phyloP scores from a whole-genome alignment of 1,140 invertebrate genomes.

The Psix sp. region DNA sequence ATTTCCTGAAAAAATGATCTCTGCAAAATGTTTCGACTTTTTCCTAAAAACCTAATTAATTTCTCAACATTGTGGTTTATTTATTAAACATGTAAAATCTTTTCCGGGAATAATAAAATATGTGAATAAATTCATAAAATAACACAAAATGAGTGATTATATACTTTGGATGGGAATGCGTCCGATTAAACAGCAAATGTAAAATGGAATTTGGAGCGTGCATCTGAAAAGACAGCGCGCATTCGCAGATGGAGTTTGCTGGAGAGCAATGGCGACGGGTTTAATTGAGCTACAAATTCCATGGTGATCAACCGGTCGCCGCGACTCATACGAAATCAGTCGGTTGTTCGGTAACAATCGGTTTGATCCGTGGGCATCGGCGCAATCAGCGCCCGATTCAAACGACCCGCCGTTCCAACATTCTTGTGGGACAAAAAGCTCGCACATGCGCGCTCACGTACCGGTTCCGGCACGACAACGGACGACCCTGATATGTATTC shows the following conservation, averaged over 20 bases:
- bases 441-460: conserved; percentile 72
- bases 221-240: conserved; percentile 32
- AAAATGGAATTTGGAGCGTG: conserved; percentile 50
- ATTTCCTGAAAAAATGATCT: neutral
- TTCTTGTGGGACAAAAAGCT: conserved; percentile 72
- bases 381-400: conserved; percentile 73
- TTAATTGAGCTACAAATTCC: conserved; percentile 78
- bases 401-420: conserved; percentile 74
- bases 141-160: conserved; percentile 45
- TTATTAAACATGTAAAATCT: neutral
- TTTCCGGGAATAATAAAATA: neutral
- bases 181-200: conserved; percentile 36
- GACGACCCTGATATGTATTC: conserved; percentile 71
- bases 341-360: conserved; percentile 69
- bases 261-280: conserved; percentile 61
- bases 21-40: neutral
- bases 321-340: conserved; percentile 74
- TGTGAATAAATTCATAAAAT: neutral
- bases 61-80: too few species aligned
- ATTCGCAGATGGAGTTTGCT: conserved; percentile 41
- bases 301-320: conserved; percentile 74
- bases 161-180: conserved; percentile 41
- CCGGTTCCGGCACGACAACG: conserved; percentile 63
- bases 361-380: conserved; percentile 55
- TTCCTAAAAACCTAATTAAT: too few species aligned